These are phyloP conservation scores for Auanema freiburgensis DNA, from an alignment of 2,888 invertebrate genomes.

Conservation along the genomic window DNA sequence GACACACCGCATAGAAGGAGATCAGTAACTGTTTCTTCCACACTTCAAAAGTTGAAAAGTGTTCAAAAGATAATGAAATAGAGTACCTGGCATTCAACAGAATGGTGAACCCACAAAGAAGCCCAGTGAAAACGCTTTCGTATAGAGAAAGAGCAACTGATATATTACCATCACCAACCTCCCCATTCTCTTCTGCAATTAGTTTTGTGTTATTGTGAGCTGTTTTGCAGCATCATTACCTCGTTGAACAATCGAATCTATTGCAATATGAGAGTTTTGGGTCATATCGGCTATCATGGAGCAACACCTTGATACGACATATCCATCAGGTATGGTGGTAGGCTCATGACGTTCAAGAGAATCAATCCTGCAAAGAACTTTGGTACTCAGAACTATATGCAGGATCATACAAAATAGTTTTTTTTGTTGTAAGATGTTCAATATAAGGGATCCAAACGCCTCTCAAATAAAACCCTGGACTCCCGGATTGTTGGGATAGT, in stretches of 20 bases:
- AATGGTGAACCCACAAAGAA: not conserved
- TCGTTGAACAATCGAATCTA: slow-evolving; percentile 27
- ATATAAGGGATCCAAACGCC: slow-evolving; percentile 43
- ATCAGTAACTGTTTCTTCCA: slow-evolving; percentile 88
- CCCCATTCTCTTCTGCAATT: not conserved
- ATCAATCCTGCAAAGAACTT: slow-evolving; percentile 76
- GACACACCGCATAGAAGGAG: slow-evolving; percentile 88
- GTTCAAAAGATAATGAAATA: no score
- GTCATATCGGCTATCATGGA: slow-evolving; percentile 34
- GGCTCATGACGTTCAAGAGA: slow-evolving; percentile 94
- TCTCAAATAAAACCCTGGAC: slow-evolving; percentile 37
- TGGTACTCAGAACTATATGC: not conserved
- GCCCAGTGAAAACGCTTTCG: not conserved
- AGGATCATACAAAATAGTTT: slow-evolving; percentile 35
- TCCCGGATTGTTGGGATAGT: slow-evolving; percentile 34
- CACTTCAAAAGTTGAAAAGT: slow-evolving; percentile 69
- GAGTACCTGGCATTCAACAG: slow-evolving; percentile 8
- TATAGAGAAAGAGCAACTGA: slow-evolving; percentile 1
- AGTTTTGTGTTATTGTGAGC: not conserved
- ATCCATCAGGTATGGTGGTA: slow-evolving; percentile 90
- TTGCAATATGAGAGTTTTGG: slow-evolving; percentile 28
- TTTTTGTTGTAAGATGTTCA: slow-evolving; percentile 42
- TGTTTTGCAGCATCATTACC: slow-evolving; percentile 14
- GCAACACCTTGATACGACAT: slow-evolving; percentile 82
- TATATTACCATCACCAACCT: not conserved